These are phyloP conservation scores for Macrophya annulata DNA, from an alignment of 2,888 invertebrate genomes.

Conservation along the genomic window DNA sequence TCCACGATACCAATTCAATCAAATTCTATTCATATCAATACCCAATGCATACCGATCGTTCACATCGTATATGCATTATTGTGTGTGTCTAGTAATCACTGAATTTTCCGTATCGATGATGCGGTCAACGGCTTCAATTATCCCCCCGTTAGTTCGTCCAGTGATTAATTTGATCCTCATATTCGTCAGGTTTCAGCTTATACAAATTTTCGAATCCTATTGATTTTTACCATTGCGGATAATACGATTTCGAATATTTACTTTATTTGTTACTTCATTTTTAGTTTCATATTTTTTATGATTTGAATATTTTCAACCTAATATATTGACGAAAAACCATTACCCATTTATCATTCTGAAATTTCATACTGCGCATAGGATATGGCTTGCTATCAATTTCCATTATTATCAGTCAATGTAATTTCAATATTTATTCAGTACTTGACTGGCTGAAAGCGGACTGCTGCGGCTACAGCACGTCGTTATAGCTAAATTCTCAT, in stretches of 20 bases:
- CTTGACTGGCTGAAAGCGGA: not conserved
- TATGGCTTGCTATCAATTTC: slow-evolving; percentile 4
- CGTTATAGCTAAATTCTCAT: slow-evolving; percentile 11
- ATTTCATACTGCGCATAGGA: not conserved
- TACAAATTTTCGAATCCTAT: not conserved
- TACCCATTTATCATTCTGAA: not conserved
- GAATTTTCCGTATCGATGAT: not conserved
- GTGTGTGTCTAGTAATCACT: not conserved
- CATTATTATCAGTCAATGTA: slow-evolving; percentile 28
- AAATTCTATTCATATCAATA: slow-evolving; percentile 37
- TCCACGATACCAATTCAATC: slow-evolving; percentile 11
- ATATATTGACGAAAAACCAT: not conserved
- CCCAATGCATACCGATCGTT: not conserved
- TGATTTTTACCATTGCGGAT: no score
- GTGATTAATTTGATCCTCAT: not conserved
- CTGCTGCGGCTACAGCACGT: not conserved
- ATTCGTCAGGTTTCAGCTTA: not conserved
- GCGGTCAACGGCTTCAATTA: not conserved
- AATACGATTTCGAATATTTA: no score
- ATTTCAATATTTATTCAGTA: slow-evolving; percentile 39
- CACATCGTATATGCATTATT: not conserved
- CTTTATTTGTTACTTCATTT: not conserved
- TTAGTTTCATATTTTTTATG: not conserved
- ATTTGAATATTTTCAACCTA: not conserved
- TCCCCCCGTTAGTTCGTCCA: not conserved